A percentile compares a stretch with the other conserved stretches of the same genome.
phyloP scores from a whole-genome alignment of 2,888 invertebrate species.

The Drosophila emarginata region DNA sequence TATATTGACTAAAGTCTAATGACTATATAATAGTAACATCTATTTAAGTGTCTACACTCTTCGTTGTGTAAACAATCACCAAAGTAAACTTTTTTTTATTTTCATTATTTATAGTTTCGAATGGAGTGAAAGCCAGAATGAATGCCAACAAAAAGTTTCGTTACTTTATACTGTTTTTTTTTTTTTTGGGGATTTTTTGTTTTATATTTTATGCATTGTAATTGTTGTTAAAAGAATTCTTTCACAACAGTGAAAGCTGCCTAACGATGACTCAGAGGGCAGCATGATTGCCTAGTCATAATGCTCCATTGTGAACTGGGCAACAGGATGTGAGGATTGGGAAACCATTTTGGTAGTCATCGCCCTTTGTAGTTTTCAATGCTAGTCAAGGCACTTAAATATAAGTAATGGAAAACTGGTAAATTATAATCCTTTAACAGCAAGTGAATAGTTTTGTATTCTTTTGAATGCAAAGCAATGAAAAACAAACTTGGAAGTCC shows the following conservation, averaged over 20 bases:
- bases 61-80: not conserved
- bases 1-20: too few relatives aligned
- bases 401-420: not conserved
- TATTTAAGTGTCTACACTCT: not conserved
- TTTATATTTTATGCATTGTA: slow-evolving; percentile 58
- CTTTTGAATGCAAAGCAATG: not conserved
- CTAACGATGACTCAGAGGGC: slow-evolving; percentile 50
- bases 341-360: slow-evolving; percentile 4
- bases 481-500: not conserved
- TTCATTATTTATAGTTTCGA: slow-evolving; percentile 58
- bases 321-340: slow-evolving; percentile 4
- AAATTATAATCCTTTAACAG: not conserved
- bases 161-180: not conserved
- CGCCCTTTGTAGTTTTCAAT: not conserved
- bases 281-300: slow-evolving; percentile 7
- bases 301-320: not conserved
- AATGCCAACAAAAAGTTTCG: slow-evolving; percentile 32
- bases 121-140: slow-evolving; percentile 32
- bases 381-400: not conserved
- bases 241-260: slow-evolving; percentile 47
- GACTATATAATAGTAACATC: not conserved
- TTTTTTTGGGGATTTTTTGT: not conserved
- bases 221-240: slow-evolving; percentile 34
- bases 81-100: slow-evolving; percentile 11
- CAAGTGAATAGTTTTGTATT: not conserved